These are phyloP conservation scores for Leptinotarsa tumamoca DNA, from an alignment of 2,888 invertebrate genomes.

Conservation along the genomic window DNA sequence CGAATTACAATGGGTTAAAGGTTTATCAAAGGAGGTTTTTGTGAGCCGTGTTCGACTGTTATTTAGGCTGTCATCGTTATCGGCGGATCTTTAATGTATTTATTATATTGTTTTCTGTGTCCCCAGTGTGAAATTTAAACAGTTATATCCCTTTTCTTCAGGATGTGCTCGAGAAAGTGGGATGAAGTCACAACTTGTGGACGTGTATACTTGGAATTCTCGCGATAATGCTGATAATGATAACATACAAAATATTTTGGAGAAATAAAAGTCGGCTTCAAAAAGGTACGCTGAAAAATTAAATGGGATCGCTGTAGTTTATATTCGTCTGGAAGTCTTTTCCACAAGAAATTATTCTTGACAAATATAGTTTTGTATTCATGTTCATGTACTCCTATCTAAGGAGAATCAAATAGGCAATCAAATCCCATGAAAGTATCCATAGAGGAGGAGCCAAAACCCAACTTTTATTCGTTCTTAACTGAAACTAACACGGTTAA, in stretches of 20 bases:
- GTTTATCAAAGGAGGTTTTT: conserved; percentile 30
- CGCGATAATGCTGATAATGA: neutral
- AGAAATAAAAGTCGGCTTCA: neutral
- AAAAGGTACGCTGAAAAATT: too few species aligned
- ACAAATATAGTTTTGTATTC: too few species aligned
- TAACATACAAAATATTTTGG: neutral
- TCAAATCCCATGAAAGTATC: too few species aligned
- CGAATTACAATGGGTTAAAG: conserved; percentile 33
- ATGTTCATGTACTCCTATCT: too few species aligned
- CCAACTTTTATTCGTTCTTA: too few species aligned
- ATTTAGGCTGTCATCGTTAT: conserved; percentile 26
- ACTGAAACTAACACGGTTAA: too few species aligned
- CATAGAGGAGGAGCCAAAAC: too few species aligned
- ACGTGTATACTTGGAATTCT: conserved; percentile 14
- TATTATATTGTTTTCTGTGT: conserved; percentile 31
- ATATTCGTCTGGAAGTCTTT: too few species aligned
- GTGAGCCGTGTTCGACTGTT: conserved; percentile 26
- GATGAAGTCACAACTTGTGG: conserved; percentile 3
- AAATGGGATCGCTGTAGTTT: too few species aligned
- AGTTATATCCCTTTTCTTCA: conserved; percentile 20
- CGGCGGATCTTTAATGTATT: conserved; percentile 26
- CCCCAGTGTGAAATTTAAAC: conserved; percentile 20
- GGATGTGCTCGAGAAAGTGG: conserved; percentile 19
- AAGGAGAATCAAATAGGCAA: too few species aligned
- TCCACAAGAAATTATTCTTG: too few species aligned